Base-by-base conservation (phyloP, 64 coral and sea anemone species). In the Stylophora pistillata region DNA sequence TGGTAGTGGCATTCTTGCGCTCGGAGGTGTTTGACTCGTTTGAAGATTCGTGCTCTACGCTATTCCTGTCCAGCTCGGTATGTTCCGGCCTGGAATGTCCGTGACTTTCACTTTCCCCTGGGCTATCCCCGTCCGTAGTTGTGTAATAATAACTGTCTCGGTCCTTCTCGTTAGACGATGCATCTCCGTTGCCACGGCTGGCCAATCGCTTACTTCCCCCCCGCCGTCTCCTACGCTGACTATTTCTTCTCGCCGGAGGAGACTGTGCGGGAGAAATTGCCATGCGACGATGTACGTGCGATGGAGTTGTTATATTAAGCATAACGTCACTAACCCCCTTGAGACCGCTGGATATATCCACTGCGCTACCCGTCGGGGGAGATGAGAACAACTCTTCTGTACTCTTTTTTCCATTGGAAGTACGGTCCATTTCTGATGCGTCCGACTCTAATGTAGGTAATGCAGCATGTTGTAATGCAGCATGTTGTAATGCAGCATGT, bases 321-420 rank as follows among this genome's bases (percentile, higher is more conserved):
- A 93, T 97, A 47, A 89, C 87, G 30, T 97, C 91, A 90, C 91
- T 89, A 4, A 80, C 86, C 14, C 87, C 88, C 60, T 74, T 77
- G 58, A 97, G 86, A 13, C 95, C 95, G 56, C 93, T 97, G 28
- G 95, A 93, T 69, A 97, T 87, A 27, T 88, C 88, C 13, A 85
- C 29, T 31, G 30, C 79, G 64, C 66, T 93, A 4, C 31, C 76
- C 14, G 73, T 78, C 30, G 91, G 68, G 1, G 63, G 66, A 21
- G 91, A 56, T 16, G 73, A 28, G 66, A 86, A 59, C 68, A 62
- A 68, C 56, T 77, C 20, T 29, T 93, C 34, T 20, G 63, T 28
- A 21, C 80, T 72, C 28, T 64, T 86, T 27, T 82, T 74, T 10
- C 74, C 79, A 5, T 71, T 88, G 4, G 68, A 34, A 15, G 78